Evolutionary conservation across 1,140 invertebrate genomes (phyloP), one percentile per base, ranked within the genome.

Genomic region (Ptiloglossa arizonensis): DNA sequence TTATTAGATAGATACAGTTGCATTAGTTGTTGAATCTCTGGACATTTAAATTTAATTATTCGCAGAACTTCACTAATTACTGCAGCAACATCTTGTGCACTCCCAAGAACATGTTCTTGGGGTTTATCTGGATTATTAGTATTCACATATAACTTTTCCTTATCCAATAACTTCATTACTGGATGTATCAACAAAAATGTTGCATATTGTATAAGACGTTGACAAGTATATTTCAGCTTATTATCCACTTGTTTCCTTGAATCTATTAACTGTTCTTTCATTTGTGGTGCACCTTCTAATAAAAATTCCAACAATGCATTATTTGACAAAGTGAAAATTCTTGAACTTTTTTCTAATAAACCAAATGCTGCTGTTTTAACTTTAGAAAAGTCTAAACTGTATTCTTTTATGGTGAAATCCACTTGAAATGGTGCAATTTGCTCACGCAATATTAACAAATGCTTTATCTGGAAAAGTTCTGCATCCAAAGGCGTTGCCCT

Each of bases 351-450:
- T 83, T 98, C 96, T 1, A 99, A 90, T 1, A 99, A 90, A 15
- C 96, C 96, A 87, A 97, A 96, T 0, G 98, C 98, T 60, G 97
- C 97, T 48, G 95, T 96, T 92, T 96, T 97, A 19, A 97, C 94
- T 91, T 96, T 96, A 72, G 96, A 98, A 88, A 99, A 99, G 92
- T 99, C 98, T 72, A 99, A 90, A 59, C 95, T 95, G 0, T 97
- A 97, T 93, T 99, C 98, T 90, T 97, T 97, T 0, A 98, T 95
- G 0, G 97, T 96, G 87, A 99, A 98, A 87, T 99, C 98, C 0
- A 99, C 97, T 92, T 99, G 98, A 90, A 99, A 99, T 0, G 99
- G 98, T 1, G 98, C 97, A 48, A 99, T 99, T 93, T 99, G 99
- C 90, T 99, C 99, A 27, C 99, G 92, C 0, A 99, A 92, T 64